Conservation (phyloP, 2,113 vertebrate species). For the Oxyura jamaicensis region DNA sequence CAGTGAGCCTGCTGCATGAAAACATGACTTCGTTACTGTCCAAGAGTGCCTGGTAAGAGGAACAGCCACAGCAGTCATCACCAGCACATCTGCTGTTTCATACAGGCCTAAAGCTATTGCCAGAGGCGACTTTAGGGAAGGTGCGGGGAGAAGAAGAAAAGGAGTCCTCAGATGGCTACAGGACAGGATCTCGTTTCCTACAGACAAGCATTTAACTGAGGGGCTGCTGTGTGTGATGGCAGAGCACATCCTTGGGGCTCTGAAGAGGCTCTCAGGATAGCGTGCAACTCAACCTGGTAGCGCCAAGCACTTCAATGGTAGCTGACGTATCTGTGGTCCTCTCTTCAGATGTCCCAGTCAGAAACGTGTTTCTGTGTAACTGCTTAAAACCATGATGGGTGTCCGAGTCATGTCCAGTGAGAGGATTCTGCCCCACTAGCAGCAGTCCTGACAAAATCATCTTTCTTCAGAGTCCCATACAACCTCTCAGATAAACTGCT, state of each 20-base stretch:
- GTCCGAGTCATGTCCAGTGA: background rate
- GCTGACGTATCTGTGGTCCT: background rate
- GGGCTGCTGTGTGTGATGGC: background rate
- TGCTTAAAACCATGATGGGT: background rate
- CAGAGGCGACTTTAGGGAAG: background rate
- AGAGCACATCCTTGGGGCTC: background rate
- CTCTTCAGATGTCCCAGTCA: background rate
- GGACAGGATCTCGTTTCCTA: rapidly evolving
- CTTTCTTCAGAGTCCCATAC: background rate
- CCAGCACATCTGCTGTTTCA: background rate
- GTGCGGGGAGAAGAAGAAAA: background rate
- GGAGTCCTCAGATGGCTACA: background rate
- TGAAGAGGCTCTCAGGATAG: background rate
- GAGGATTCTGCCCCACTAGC: background rate
- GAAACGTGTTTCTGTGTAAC: background rate
- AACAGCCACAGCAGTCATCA: background rate
- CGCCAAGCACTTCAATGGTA: background rate
- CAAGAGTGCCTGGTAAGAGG: background rate
- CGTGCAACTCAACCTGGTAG: rapidly evolving
- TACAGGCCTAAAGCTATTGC: background rate
- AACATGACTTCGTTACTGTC: background rate
- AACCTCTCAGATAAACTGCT: background rate
- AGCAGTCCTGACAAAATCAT: background rate
- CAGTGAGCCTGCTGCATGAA: background rate
- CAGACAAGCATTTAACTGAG: background rate